Conservation (phyloP, 2,113 vertebrate genomes). For the Dromas ardeola region DNA sequence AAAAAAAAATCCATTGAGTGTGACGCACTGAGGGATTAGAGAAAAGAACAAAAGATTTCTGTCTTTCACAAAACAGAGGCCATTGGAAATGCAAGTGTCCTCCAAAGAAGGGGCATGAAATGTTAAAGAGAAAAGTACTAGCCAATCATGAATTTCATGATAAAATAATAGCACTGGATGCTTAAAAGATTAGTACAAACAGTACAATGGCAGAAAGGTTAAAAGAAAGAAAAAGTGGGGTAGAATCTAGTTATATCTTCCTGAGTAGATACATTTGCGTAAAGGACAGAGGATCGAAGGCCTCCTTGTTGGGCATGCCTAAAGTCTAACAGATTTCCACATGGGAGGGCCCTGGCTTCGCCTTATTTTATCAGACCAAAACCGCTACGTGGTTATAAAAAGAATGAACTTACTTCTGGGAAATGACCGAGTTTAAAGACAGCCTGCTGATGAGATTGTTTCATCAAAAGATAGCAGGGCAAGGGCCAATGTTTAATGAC, state of each 20-base stretch:
- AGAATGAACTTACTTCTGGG: neutral
- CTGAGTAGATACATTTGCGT: neutral
- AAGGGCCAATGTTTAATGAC: slow-evolving; percentile 12
- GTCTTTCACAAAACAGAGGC: neutral
- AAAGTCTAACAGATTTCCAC: neutral
- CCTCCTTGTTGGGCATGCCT: neutral
- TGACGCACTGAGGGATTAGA: neutral
- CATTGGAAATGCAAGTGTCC: neutral
- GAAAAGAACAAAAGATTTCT: neutral
- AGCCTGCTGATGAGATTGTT: neutral
- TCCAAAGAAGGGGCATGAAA: neutral
- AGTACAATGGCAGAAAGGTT: neutral
- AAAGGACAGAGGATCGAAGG: neutral
- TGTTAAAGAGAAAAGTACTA: neutral
- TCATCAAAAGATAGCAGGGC: neutral
- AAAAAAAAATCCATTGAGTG: neutral
- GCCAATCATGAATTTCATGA: neutral
- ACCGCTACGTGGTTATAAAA: neutral
- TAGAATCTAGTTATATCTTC: neutral
- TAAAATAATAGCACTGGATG: neutral
- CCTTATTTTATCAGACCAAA: neutral
- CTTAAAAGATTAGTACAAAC: neutral
- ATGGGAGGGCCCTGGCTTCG: neutral
- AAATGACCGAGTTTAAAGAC: neutral
- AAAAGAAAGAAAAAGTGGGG: neutral